A percentile compares a stretch with the other conserved stretches of the same genome.
Evolutionary conservation across 2,113 vertebrate species (phyloP).

Genomic region (Pyrgilauda ruficollis): DNA sequence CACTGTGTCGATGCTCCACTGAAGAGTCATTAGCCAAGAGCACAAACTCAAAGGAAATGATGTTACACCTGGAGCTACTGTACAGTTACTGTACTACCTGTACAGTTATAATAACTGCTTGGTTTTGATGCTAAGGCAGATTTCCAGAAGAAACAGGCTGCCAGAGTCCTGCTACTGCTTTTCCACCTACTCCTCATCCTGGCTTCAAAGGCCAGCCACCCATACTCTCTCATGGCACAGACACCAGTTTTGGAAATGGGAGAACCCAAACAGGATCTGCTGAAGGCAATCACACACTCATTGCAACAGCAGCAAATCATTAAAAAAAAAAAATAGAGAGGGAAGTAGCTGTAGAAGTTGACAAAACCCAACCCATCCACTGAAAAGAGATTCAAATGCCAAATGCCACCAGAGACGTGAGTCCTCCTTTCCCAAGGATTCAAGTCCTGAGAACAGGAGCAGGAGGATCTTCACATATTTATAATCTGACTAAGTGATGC

Average conservation of each 20-base stretch:
- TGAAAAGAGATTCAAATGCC: background rate
- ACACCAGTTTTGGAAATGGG: background rate
- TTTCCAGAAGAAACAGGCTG: background rate
- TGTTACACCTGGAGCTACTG: background rate
- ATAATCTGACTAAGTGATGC: constrained; percentile 28
- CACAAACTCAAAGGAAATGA: background rate
- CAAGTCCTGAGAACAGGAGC: constrained; percentile 18
- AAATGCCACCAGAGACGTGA: background rate
- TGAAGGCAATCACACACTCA: background rate
- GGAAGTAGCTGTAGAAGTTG: background rate
- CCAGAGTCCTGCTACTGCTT: background rate
- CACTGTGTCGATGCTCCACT: background rate
- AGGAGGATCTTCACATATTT: background rate
- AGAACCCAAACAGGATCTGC: rapidly evolving
- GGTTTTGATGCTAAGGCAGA: background rate
- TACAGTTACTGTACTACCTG: background rate
- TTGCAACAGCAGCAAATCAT: background rate
- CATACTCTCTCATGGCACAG: background rate
- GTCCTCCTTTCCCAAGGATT: constrained; percentile 19
- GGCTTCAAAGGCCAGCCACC: background rate
- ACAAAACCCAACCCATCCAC: background rate
- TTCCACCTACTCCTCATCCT: background rate
- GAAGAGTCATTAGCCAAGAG: background rate
- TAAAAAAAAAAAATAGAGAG: no score
- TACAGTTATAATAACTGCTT: background rate